A percentile compares a stretch with the other conserved stretches of the same genome.
These are phyloP conservation scores for Arvicanthis niloticus DNA, from an alignment of 2,113 vertebrate genomes.

Conservation along the genomic window DNA sequence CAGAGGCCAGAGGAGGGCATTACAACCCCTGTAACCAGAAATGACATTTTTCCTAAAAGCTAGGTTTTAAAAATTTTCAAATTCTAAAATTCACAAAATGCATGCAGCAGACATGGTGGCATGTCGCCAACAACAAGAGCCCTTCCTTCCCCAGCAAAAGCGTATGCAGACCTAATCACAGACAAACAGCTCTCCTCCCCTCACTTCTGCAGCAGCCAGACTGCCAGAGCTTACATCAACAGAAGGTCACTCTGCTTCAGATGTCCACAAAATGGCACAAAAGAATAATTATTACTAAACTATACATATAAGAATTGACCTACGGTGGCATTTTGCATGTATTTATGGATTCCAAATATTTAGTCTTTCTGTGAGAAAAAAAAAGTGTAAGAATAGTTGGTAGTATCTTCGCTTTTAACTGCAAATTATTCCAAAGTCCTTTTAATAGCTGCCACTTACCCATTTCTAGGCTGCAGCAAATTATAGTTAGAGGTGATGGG, in stretches of 20 bases:
- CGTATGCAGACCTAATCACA: background rate
- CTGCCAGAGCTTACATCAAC: background rate
- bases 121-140: background rate
- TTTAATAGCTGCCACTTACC: conserved; percentile 80
- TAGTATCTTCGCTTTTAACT: conserved; percentile 58
- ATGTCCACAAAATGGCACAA: background rate
- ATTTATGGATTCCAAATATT: background rate
- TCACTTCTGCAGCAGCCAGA: background rate
- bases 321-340: background rate
- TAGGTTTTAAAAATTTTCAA: background rate
- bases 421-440: conserved; percentile 64
- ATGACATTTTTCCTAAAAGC: background rate
- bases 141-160: background rate
- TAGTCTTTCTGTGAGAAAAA: background rate
- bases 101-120: background rate
- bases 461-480: conserved; percentile 74
- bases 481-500: conserved; percentile 57
- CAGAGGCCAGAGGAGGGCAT: background rate
- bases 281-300: background rate
- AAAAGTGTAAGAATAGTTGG: background rate
- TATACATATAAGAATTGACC: background rate
- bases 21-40: background rate
- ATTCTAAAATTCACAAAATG: conserved; percentile 43
- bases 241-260: background rate
- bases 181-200: background rate